Evolutionary conservation across 2,888 invertebrate genomes (phyloP).

Genomic region (Caenorhabditis sulstoni): DNA sequence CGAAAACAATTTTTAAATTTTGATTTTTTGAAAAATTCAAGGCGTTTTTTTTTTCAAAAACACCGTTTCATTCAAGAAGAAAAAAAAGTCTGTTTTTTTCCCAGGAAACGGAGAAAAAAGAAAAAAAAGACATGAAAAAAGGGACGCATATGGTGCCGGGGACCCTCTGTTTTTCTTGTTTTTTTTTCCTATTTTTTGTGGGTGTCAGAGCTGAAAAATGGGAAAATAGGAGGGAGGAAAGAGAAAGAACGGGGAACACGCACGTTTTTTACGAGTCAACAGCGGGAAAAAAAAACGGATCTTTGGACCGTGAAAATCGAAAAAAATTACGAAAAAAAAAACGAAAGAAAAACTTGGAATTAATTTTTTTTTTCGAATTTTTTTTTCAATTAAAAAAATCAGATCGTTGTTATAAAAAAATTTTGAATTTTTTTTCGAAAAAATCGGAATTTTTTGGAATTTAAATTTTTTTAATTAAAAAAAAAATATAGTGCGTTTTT

Average conservation of each 20-base stretch:
- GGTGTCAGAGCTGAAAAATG: too few relatives aligned
- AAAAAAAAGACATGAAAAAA: neutral
- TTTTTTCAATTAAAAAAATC: neutral
- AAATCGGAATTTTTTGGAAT: too few relatives aligned
- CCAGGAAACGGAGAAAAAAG: neutral
- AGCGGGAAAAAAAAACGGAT: neutral
- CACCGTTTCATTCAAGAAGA: too few relatives aligned
- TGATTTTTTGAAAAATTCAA: slow-evolving; percentile 1
- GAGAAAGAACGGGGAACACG: too few relatives aligned
- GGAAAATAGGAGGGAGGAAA: too few relatives aligned
- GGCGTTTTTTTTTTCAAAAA: too few relatives aligned
- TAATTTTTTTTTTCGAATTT: neutral
- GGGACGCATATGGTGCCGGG: neutral
- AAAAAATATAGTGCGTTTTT: neutral
- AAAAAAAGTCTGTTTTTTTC: neutral
- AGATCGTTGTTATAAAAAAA: too few relatives aligned
- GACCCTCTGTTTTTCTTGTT: too few relatives aligned
- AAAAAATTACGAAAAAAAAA: neutral
- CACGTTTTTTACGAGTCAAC: slow-evolving; percentile 1
- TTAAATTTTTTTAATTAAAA: too few relatives aligned
- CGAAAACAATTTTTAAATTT: neutral
- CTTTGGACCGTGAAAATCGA: too few relatives aligned
- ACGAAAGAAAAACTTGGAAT: neutral
- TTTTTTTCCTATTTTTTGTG: too few relatives aligned
- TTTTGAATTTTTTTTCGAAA: neutral